Percentiles rank a stretch among this genome's conserved stretches.
Evolutionary conservation across 2,113 vertebrate genomes (phyloP).

Genomic region (Chamaea fasciata): DNA sequence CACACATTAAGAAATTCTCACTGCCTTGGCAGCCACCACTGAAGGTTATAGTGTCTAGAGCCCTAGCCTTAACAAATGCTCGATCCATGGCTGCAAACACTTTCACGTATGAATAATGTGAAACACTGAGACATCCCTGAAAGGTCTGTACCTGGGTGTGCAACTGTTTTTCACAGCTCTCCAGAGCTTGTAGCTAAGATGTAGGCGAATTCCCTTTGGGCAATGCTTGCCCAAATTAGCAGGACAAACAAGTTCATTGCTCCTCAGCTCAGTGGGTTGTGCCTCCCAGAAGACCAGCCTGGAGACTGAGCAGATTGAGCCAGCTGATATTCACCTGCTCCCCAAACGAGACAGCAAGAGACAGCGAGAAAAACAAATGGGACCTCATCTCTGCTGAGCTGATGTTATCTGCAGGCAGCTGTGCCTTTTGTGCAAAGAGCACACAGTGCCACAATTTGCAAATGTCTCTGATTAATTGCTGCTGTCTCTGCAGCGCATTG

Average conservation of each 20-base stretch:
- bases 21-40: neutral
- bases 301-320: constrained; percentile 30
- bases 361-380: constrained; percentile 46
- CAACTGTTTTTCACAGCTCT: neutral
- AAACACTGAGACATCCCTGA: neutral
- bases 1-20: neutral
- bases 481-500: neutral
- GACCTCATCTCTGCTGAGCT: constrained; percentile 22
- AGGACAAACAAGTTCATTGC: neutral
- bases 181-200: neutral
- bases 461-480: constrained; percentile 56
- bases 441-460: constrained; percentile 59
- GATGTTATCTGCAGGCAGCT: constrained; percentile 64
- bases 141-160: neutral
- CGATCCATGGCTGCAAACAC: neutral
- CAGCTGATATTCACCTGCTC: constrained; percentile 63
- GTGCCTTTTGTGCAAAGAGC: constrained; percentile 56
- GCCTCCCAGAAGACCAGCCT: neutral
- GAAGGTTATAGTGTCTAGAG: neutral
- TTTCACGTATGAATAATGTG: neutral
- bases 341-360: constrained; percentile 12
- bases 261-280: neutral
- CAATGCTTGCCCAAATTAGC: neutral
- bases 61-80: neutral
- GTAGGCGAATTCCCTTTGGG: neutral